A percentile compares a stretch with the other conserved stretches of the same genome.
Evolutionary conservation across 2,113 vertebrate species (phyloP).

Genomic region (Pseudorasbora parva): DNA sequence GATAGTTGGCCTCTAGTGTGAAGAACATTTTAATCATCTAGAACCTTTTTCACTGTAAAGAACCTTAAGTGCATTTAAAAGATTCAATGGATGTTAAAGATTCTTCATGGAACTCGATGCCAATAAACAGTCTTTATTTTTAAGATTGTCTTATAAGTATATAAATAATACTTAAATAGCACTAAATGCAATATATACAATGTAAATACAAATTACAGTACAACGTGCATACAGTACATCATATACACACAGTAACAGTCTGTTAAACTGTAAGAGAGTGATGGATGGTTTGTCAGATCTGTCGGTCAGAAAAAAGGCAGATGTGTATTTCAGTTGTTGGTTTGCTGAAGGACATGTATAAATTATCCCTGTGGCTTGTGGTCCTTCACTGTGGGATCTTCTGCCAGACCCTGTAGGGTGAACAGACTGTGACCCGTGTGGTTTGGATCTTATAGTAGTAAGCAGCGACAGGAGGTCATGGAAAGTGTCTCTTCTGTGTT

Average conservation of each 20-base stretch:
- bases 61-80: too few species aligned
- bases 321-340: background rate
- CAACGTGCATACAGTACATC: background rate
- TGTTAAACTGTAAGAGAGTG: background rate
- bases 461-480: constrained; percentile 26
- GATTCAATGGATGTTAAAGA: too few species aligned
- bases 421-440: constrained; percentile 41
- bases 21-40: too few species aligned
- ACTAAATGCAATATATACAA: background rate
- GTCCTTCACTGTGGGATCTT: background rate
- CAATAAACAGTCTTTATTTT: too few species aligned
- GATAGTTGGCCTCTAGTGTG: too few species aligned
- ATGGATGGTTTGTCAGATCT: background rate
- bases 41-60: too few species aligned
- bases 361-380: background rate
- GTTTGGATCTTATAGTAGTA: constrained; percentile 16
- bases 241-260: background rate
- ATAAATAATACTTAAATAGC: background rate
- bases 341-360: constrained; percentile 31
- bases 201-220: too few species aligned
- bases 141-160: background rate
- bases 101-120: too few species aligned
- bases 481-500: constrained; percentile 19
- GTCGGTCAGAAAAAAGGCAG: background rate
- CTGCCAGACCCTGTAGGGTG: constrained; percentile 30